A percentile compares a stretch with the other conserved stretches of the same genome.
These are phyloP conservation scores for Eupithecia centaureata DNA, from an alignment of 2,888 invertebrate genomes.

Conservation along the genomic window DNA sequence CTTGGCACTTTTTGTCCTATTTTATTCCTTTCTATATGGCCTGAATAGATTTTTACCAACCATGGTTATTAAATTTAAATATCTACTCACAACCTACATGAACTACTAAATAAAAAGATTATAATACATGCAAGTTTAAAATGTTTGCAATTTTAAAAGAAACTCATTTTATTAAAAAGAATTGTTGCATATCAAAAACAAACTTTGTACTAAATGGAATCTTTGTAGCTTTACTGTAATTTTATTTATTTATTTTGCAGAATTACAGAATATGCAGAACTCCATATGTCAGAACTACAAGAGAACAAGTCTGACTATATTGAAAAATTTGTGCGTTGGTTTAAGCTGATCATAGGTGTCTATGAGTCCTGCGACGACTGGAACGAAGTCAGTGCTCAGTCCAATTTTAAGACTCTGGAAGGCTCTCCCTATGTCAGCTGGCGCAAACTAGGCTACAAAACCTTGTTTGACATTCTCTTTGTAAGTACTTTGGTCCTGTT, in stretches of 20 bases:
- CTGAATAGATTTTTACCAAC: too few species aligned
- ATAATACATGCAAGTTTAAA: too few species aligned
- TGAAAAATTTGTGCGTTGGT: slow-evolving; percentile 51
- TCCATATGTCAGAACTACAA: slow-evolving; percentile 45
- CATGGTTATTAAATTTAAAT: too few species aligned
- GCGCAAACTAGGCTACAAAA: slow-evolving; percentile 58
- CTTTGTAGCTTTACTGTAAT: neutral
- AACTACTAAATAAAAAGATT: too few species aligned
- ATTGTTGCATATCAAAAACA: too few species aligned
- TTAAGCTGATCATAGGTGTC: slow-evolving; percentile 55
- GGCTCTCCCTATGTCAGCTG: slow-evolving; percentile 61
- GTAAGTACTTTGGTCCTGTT: slow-evolving; percentile 24
- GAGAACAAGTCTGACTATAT: slow-evolving; percentile 52
- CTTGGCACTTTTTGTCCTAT: neutral
- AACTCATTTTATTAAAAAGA: too few species aligned
- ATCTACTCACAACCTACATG: too few species aligned
- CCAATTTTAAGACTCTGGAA: slow-evolving; percentile 50
- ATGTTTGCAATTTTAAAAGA: too few species aligned
- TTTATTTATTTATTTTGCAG: slow-evolving; percentile 45
- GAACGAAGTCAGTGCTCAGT: slow-evolving; percentile 58
- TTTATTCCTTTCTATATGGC: too few species aligned
- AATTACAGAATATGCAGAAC: slow-evolving; percentile 50
- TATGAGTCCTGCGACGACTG: slow-evolving; percentile 61
- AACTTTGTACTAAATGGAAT: too few species aligned
- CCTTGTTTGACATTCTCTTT: slow-evolving; percentile 30